These are phyloP conservation scores for Spialia ferax DNA, from an alignment of 2,888 invertebrate species.

Conservation along the genomic window DNA sequence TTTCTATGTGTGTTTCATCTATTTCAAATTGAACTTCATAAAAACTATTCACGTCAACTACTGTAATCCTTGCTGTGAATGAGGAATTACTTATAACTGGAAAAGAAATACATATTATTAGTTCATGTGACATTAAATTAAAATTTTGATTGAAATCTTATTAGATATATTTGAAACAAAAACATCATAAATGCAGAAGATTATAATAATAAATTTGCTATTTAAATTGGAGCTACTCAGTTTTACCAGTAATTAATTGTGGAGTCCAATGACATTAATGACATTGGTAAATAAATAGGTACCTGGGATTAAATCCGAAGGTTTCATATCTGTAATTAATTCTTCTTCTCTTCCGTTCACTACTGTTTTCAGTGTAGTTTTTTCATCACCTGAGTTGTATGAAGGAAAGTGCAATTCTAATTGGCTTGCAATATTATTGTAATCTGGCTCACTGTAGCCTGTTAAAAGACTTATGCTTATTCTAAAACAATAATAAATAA, in stretches of 20 bases:
- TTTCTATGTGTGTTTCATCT: constrained; percentile 50
- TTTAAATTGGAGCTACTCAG: no score
- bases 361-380: constrained; percentile 49
- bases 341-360: constrained; percentile 34
- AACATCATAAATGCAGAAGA: no score
- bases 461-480: constrained; percentile 58
- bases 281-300: neutral
- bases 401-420: constrained; percentile 55
- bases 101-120: constrained; percentile 1
- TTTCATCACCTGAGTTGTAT: constrained; percentile 42
- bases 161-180: no score
- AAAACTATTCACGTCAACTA: constrained; percentile 46
- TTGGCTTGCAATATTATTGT: constrained; percentile 62
- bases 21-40: constrained; percentile 40
- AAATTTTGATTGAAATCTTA: no score
- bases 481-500: constrained; percentile 51
- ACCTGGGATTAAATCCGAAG: constrained; percentile 2
- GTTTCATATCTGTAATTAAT: constrained; percentile 32
- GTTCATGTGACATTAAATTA: neutral
- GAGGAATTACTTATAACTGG: constrained; percentile 1
- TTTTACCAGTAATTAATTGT: no score
- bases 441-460: constrained; percentile 53
- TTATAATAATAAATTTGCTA: no score
- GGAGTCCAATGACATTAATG: neutral
- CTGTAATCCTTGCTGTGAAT: neutral